These are phyloP conservation scores for Nyctibius grandis DNA, from an alignment of 2,797 vertebrate genomes.

Conservation along the genomic window DNA sequence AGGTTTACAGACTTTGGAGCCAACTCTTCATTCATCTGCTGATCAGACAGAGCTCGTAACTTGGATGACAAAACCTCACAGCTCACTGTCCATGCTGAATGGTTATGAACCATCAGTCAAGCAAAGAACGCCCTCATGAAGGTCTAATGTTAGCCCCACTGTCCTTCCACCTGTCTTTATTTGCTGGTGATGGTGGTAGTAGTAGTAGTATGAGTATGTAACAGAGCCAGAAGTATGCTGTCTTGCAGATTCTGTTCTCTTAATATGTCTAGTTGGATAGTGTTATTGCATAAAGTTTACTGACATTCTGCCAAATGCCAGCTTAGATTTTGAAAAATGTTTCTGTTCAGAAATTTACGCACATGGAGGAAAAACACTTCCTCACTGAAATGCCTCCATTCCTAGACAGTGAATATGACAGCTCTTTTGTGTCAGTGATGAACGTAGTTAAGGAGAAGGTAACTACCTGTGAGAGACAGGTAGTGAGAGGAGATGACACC, in stretches of 20 bases:
- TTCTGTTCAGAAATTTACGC: not conserved
- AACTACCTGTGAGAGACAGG: no score
- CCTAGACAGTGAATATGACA: not conserved
- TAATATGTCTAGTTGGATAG: conserved; percentile 44
- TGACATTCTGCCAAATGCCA: conserved; percentile 44
- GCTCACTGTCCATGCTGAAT: not conserved
- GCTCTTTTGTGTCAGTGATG: not conserved
- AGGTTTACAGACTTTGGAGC: conserved; percentile 4
- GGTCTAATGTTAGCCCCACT: not conserved
- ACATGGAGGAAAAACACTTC: not conserved
- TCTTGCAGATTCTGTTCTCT: conserved; percentile 41
- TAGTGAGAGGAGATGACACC: not conserved
- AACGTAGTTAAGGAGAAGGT: not conserved
- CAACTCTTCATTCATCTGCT: conserved; percentile 8
- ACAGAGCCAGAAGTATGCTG: conserved; percentile 25
- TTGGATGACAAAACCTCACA: not conserved
- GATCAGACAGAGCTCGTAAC: not conserved
- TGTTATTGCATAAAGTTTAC: conserved; percentile 33
- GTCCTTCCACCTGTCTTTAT: conserved; percentile 33
- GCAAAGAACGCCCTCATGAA: not conserved
- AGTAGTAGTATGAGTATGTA: not conserved
- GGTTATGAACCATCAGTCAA: not conserved
- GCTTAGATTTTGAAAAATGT: not conserved
- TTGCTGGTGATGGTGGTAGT: not conserved
- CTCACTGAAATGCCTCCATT: not conserved